These are phyloP conservation scores for Toxotes jaculatrix DNA, from an alignment of 2,113 vertebrate species.

Conservation along the genomic window DNA sequence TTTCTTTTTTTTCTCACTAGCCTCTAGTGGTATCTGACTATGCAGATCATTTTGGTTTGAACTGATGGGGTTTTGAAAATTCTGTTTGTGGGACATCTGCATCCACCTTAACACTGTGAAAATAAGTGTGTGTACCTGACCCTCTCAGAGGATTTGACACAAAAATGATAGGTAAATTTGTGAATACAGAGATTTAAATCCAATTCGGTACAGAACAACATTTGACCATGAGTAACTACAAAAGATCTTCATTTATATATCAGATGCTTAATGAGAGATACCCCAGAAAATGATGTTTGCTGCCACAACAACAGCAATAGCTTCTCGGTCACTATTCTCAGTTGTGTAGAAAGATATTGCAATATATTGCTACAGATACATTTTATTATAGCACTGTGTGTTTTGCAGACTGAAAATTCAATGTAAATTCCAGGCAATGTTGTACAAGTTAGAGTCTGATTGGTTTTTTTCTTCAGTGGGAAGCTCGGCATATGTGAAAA, in stretches of 20 bases:
- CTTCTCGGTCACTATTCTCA: neutral
- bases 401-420: neutral
- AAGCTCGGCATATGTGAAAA: neutral
- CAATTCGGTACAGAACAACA: neutral
- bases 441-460: neutral
- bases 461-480: neutral
- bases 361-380: neutral
- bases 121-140: neutral
- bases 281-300: neutral
- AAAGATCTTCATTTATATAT: neutral
- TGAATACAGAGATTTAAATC: neutral
- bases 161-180: neutral
- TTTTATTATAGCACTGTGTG: neutral
- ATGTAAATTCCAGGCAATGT: neutral
- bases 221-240: neutral
- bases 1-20: constrained; percentile 9
- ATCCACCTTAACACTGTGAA: neutral
- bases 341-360: neutral
- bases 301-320: neutral
- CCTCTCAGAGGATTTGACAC: neutral
- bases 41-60: constrained; percentile 22
- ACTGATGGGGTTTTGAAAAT: constrained; percentile 11
- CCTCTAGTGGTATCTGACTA: constrained; percentile 20
- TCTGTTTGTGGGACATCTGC: neutral
- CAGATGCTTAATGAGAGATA: neutral